Evolutionary conservation across 2,113 vertebrate species (phyloP).

Genomic region (Chaetura pelagica): DNA sequence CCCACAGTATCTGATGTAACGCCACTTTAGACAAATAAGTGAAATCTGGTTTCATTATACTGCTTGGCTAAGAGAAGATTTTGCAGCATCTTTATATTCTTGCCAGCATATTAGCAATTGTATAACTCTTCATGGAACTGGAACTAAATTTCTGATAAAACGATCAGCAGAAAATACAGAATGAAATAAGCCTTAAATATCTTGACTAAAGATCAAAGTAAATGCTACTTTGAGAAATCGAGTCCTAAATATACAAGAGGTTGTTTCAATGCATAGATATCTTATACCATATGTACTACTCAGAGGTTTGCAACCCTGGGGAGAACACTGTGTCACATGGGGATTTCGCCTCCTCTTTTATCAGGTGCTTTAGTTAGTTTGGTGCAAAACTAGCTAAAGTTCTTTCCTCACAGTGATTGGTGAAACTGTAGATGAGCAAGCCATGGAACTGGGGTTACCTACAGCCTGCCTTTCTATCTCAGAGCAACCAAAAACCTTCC

Average conservation of each 20-base stretch:
- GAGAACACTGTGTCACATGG: not conserved
- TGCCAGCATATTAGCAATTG: not conserved
- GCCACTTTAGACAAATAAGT: not conserved
- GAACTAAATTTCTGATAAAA: not conserved
- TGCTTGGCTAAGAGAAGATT: not conserved
- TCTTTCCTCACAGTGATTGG: not conserved
- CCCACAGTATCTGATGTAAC: constrained; percentile 20
- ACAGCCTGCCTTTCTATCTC: not conserved
- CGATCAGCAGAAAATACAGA: not conserved
- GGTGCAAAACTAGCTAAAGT: not conserved
- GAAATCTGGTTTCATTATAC: not conserved
- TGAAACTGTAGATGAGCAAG: not conserved
- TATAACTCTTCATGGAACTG: not conserved
- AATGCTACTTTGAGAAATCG: not conserved
- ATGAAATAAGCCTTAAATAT: not conserved
- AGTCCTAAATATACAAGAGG: not conserved
- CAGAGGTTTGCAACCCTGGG: not conserved
- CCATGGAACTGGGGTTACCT: not conserved
- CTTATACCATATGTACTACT: not conserved
- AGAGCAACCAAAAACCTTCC: not conserved
- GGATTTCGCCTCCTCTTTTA: not conserved
- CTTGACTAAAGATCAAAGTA: not conserved
- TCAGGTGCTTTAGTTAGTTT: not conserved
- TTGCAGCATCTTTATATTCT: not conserved
- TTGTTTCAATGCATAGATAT: not conserved